These are phyloP conservation scores for Gopherus evgoodei DNA, from an alignment of 2,113 vertebrate species.

Conservation along the genomic window DNA sequence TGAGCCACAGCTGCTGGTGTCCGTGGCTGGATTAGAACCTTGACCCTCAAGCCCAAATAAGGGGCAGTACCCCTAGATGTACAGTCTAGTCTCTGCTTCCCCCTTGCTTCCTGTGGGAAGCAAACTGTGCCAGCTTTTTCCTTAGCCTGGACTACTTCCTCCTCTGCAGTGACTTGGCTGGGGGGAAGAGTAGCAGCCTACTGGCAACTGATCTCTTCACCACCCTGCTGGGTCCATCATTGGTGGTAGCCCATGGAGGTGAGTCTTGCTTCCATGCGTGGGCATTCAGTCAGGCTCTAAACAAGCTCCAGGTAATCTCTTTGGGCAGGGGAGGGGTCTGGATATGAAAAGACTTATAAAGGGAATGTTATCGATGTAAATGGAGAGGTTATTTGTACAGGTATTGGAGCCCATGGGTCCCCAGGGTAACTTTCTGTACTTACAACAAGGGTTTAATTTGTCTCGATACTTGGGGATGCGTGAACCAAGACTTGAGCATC, in stretches of 20 bases:
- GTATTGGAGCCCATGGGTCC: neutral
- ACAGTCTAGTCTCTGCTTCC: neutral
- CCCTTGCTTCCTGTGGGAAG: neutral
- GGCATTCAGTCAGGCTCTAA: neutral
- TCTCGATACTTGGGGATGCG: fast-evolving
- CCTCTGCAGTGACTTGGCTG: neutral
- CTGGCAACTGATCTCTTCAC: neutral
- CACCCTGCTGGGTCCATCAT: neutral
- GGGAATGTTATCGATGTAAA: neutral
- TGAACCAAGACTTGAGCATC: neutral
- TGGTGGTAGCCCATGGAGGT: neutral
- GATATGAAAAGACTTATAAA: neutral
- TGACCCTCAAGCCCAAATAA: neutral
- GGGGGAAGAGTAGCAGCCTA: neutral
- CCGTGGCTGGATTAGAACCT: neutral
- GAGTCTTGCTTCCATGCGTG: neutral
- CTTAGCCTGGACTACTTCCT: neutral
- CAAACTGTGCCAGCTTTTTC: neutral
- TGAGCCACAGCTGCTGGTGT: neutral
- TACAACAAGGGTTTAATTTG: neutral
- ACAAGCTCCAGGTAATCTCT: neutral
- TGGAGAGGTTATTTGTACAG: neutral
- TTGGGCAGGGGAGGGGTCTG: neutral
- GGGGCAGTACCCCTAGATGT: neutral
- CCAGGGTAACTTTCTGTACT: neutral